Conservation (phyloP, 1,140 invertebrate species). For the Trichoplusia ni region DNA sequence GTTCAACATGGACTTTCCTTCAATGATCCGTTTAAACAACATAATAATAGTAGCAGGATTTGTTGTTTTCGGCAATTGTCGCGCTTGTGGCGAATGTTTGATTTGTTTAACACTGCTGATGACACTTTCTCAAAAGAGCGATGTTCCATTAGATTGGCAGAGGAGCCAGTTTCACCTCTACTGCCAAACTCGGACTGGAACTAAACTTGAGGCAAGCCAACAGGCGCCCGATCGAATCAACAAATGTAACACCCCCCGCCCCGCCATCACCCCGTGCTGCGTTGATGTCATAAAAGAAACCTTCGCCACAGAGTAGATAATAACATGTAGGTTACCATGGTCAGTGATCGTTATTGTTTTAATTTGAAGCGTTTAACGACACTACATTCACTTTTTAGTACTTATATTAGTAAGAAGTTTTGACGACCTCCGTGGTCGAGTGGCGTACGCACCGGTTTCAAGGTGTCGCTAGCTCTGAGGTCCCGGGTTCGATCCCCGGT, state of each 20-base stretch:
- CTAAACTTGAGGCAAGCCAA: conserved; percentile 31
- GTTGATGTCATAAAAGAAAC: conserved; percentile 33
- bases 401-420: too few species aligned
- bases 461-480: too few species aligned
- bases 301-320: conserved; percentile 47
- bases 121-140: conserved; percentile 72
- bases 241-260: conserved; percentile 34
- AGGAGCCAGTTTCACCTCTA: conserved; percentile 72
- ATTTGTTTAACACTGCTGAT: conserved; percentile 68
- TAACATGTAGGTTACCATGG: too few species aligned
- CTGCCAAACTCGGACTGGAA: conserved; percentile 70
- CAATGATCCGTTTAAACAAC: conserved; percentile 82
- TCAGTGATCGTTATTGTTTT: too few species aligned
- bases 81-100: conserved; percentile 75
- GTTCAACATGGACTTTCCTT: conserved; percentile 81
- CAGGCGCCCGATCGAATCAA: conserved; percentile 51
- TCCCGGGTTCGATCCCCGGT: too few species aligned
- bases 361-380: too few species aligned
- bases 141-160: conserved; percentile 80
- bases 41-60: conserved; percentile 79
- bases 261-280: conserved; percentile 24
- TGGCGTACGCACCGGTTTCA: too few species aligned
- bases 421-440: too few species aligned
- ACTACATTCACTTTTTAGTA: too few species aligned
- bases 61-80: conserved; percentile 79